These are phyloP conservation scores for Oxycera nigricornis DNA, from an alignment of 2,888 invertebrate species.

Conservation along the genomic window DNA sequence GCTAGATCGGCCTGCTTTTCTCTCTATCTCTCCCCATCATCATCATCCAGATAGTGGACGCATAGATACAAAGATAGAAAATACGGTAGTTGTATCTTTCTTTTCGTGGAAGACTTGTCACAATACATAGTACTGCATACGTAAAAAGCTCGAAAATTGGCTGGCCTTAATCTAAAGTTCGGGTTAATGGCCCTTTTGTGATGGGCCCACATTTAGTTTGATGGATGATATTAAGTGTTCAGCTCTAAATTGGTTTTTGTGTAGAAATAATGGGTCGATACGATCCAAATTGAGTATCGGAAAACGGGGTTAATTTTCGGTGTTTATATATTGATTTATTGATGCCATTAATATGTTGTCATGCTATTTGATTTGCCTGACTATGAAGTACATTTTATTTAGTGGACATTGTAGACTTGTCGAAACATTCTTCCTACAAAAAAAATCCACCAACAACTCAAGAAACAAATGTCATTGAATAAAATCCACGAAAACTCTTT, in stretches of 20 bases:
- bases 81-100: conserved; percentile 15
- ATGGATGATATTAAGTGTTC: neutral
- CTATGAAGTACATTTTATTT: too few species aligned
- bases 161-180: neutral
- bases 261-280: neutral
- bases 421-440: too few species aligned
- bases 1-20: neutral
- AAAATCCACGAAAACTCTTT: too few species aligned
- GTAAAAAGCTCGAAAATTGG: neutral
- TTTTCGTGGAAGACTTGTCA: neutral
- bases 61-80: neutral
- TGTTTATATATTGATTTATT: neutral
- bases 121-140: neutral
- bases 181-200: conserved; percentile 17
- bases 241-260: neutral
- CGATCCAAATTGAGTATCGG: neutral
- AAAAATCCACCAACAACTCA: too few species aligned
- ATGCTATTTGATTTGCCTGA: too few species aligned
- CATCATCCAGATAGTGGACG: too few species aligned
- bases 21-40: neutral
- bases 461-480: too few species aligned
- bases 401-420: too few species aligned
- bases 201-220: neutral
- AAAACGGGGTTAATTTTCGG: neutral
- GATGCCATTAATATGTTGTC: neutral